phyloP scores from a whole-genome alignment of 2,888 invertebrate species.

The Hypomecis atomaria region DNA sequence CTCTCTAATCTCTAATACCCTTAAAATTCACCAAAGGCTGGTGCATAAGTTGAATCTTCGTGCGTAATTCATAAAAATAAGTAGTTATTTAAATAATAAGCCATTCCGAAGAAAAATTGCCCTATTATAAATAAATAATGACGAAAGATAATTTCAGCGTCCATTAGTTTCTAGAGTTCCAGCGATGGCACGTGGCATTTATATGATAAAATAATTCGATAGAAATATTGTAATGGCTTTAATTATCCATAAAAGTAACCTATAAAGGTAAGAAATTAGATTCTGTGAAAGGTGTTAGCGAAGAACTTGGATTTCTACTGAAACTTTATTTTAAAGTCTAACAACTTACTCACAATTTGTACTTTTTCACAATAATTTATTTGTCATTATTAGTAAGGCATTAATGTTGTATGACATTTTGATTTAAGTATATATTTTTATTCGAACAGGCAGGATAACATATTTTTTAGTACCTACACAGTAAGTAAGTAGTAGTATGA shows the following conservation, averaged over 20 bases:
- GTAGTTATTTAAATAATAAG: conserved; percentile 15
- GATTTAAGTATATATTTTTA: no score
- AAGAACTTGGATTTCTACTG: neutral
- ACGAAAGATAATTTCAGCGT: conserved; percentile 14
- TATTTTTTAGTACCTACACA: no score
- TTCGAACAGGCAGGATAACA: no score
- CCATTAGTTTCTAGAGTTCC: conserved; percentile 5
- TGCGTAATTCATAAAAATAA: conserved; percentile 3
- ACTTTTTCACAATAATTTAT: no score
- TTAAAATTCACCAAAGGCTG: no score
- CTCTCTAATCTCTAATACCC: no score
- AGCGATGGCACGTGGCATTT: conserved; percentile 1
- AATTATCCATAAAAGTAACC: conserved; percentile 4
- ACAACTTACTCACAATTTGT: no score
- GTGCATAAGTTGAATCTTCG: neutral
- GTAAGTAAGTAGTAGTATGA: no score
- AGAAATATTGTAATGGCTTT: conserved; percentile 8
- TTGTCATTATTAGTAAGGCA: no score
- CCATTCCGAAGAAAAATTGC: conserved; percentile 12
- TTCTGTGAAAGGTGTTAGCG: neutral
- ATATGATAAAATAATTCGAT: conserved; percentile 14
- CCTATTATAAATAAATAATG: conserved; percentile 18
- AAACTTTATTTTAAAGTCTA: no score
- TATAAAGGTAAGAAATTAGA: neutral
- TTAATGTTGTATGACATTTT: no score